Base-by-base conservation (phyloP, 2,888 invertebrate species). In the Xestoiulus laeticollis region DNA sequence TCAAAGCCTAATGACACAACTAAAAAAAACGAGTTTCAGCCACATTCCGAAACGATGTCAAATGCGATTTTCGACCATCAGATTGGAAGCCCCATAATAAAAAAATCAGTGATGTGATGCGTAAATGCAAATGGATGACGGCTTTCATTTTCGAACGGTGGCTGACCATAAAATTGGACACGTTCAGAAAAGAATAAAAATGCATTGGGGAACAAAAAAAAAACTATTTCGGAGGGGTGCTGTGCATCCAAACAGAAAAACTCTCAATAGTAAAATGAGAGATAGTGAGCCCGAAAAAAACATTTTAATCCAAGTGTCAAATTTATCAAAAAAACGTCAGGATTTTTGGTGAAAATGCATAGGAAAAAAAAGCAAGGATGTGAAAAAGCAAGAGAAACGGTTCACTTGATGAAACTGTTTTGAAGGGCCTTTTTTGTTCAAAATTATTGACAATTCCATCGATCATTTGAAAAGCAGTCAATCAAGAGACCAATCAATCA, bases 381-480 rank as follows among this genome's bases (percentile, higher is more conserved):
- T 26, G 68, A 68, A 68, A 48, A 22, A 68, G 22, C 68, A 22
- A 68, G 68, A 22, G 68, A 68, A n/a, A 26, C 68, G 22, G 68
- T 68, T 68, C 68, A 68, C 68, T 68, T 26, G 68, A 68, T 68
- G 68, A 68, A 68, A 68, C 68, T 68, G 68, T 22, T 68, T 68
- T 68, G 68, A 68, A 68, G 68, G 68, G 68, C 68, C 68, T n/a
- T 68, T 68, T 68, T 68, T 68, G 68, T 26, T 22, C 68, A 68
- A 68, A 68, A 68, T 68, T 68, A 68, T 68, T 68, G 68, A 68
- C 68, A 68, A 68, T 68, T 68, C 68, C 68, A 68, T 68, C 68
- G 68, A 68, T 68, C 68, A 68, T 68, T 68, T 68, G 22, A 68
- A 68, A 68, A 68, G 68, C 68, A 68, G 68, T 68, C 68, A 68